Evolutionary conservation across 2,888 invertebrate genomes (phyloP).

Genomic region (Cheilosia pagana): DNA sequence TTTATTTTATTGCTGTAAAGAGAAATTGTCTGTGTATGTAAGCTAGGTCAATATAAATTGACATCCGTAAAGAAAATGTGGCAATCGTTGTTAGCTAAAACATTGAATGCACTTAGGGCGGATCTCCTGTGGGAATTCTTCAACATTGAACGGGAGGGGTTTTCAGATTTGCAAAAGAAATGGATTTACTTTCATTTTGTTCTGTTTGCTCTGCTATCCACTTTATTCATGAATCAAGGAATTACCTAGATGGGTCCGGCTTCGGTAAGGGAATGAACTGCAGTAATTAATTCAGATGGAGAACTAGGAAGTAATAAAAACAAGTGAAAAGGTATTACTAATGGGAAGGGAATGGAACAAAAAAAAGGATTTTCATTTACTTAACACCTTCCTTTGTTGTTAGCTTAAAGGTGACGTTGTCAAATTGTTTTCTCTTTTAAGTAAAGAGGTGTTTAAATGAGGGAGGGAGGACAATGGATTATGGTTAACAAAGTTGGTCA

Average conservation of each 20-base stretch:
- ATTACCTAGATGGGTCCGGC: conserved; percentile 26
- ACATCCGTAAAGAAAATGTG: background rate
- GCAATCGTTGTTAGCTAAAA: conserved; percentile 4
- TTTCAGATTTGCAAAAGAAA: background rate
- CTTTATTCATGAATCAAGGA: conserved; percentile 12
- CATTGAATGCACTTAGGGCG: conserved; percentile 18
- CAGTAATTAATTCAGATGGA: conserved; percentile 38
- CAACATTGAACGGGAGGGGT: conserved; percentile 37
- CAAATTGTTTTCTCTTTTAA: too few relatives aligned
- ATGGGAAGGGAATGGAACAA: too few relatives aligned
- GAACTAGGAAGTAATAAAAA: background rate
- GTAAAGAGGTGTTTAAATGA: too few relatives aligned
- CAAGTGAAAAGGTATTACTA: too few relatives aligned
- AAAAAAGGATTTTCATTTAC: too few relatives aligned
- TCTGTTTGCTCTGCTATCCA: background rate
- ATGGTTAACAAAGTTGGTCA: too few relatives aligned
- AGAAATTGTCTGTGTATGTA: background rate
- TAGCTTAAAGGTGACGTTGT: too few relatives aligned
- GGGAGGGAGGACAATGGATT: too few relatives aligned
- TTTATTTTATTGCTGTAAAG: background rate
- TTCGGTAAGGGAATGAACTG: conserved; percentile 11
- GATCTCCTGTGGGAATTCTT: background rate
- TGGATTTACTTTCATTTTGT: background rate
- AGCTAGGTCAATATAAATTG: background rate
- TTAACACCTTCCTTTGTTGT: too few relatives aligned